Conservation (phyloP, 1,140 invertebrate species). For the Saxidomus purpurata region DNA sequence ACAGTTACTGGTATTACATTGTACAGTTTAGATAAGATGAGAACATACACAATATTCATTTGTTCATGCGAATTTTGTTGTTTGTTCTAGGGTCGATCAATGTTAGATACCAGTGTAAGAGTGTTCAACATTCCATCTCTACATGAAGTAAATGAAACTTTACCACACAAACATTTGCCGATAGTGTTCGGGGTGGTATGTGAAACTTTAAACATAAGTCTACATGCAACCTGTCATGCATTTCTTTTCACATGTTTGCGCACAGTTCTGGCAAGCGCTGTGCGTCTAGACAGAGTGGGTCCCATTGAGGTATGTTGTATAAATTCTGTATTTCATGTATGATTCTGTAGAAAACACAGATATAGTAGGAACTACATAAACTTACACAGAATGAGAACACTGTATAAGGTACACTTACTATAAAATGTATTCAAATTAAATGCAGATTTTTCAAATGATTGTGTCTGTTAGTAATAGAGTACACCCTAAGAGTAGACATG, state of each 20-base stretch:
- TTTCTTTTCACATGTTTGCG: slow-evolving; percentile 63
- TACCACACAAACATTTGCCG: slow-evolving; percentile 61
- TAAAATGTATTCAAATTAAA: no score
- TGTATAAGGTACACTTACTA: no score
- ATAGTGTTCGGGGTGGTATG: slow-evolving; percentile 69
- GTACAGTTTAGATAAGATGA: no score
- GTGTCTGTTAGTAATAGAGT: no score
- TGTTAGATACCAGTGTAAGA: slow-evolving; percentile 53
- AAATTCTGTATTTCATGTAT: neutral
- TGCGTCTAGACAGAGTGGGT: slow-evolving; percentile 66
- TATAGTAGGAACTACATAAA: no score
- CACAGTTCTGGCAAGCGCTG: slow-evolving; percentile 67
- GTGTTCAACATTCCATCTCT: slow-evolving; percentile 55
- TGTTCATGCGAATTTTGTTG: no score
- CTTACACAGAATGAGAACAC: no score
- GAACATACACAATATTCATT: no score
- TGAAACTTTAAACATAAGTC: slow-evolving; percentile 45
- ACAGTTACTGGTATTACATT: no score
- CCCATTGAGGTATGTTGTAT: slow-evolving; percentile 67
- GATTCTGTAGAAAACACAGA: neutral
- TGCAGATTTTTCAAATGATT: no score
- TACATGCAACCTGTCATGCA: slow-evolving; percentile 10
- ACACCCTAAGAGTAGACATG: no score
- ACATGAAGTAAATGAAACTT: neutral
- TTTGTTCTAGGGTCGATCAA: slow-evolving; percentile 66